A percentile compares a stretch with the other conserved stretches of the same genome.
phyloP scores from a whole-genome alignment of 2,797 vertebrate species.

The Trachops cirrhosus region DNA sequence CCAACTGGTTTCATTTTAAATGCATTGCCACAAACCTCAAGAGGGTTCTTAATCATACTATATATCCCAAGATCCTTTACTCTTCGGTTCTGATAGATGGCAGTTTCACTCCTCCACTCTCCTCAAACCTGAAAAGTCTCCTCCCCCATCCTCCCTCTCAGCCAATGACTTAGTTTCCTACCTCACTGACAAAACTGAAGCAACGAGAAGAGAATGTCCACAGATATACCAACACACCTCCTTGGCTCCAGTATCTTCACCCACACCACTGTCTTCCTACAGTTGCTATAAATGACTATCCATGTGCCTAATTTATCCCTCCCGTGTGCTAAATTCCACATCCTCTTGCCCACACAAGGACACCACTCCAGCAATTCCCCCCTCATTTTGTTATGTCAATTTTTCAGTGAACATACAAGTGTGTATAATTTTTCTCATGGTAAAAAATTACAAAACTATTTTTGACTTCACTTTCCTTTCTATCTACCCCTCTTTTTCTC shows the following conservation, averaged over 20 bases:
- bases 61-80: not conserved
- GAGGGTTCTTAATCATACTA: not conserved
- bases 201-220: conserved; percentile 47
- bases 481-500: not conserved
- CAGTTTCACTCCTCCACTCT: not conserved
- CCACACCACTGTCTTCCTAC: not conserved
- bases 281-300: conserved; percentile 10
- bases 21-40: not conserved
- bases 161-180: conserved; percentile 51
- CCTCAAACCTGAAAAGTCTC: not conserved
- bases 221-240: not conserved
- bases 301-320: not conserved
- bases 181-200: conserved; percentile 46
- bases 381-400: not conserved
- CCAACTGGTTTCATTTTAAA: not conserved
- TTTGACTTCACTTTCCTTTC: not conserved
- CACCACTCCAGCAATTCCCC: not conserved
- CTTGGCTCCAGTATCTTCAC: conserved; percentile 21
- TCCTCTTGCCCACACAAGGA: not conserved
- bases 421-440: conserved; percentile 11
- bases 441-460: conserved; percentile 1
- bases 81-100: not conserved
- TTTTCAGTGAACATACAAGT: conserved; percentile 37
- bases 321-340: not conserved
- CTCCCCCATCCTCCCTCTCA: not conserved